These are phyloP conservation scores for Parapristionchus giblindavisi DNA, from an alignment of 2,888 invertebrate genomes.

Conservation along the genomic window DNA sequence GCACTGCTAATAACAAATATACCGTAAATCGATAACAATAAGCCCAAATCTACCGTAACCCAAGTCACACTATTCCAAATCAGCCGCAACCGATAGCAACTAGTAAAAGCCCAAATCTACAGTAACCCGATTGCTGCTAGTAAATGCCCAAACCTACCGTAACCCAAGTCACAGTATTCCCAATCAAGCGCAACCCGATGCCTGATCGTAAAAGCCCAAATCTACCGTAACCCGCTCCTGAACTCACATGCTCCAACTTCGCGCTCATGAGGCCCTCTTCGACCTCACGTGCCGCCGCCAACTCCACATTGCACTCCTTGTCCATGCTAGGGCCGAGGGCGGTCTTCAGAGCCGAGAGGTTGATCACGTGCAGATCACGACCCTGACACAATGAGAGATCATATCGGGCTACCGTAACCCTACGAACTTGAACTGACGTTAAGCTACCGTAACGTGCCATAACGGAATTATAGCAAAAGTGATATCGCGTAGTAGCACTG, in stretches of 20 bases:
- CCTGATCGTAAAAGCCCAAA: no score
- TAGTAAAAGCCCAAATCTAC: no score
- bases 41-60: not conserved
- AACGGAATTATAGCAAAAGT: no score
- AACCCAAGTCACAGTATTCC: not conserved
- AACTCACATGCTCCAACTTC: constrained; percentile 42
- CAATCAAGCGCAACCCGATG: not conserved
- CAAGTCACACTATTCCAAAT: no score
- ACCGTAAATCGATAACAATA: not conserved
- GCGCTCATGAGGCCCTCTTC: constrained; percentile 47
- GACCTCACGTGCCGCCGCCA: constrained; percentile 43
- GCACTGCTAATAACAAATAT: not conserved
- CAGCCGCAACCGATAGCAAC: no score
- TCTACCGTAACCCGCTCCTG: not conserved
- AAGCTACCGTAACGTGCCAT: constrained; percentile 1
- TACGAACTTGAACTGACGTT: not conserved
- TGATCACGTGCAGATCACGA: constrained; percentile 52
- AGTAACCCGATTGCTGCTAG: not conserved
- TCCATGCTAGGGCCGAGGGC: constrained; percentile 20
- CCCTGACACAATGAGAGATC: constrained; percentile 48
- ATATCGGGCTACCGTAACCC: constrained; percentile 12
- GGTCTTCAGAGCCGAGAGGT: constrained; percentile 45
- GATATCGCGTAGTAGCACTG: no score
- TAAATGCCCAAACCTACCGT: not conserved
- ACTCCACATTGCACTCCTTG: constrained; percentile 41